A percentile compares a stretch with the other conserved stretches of the same genome.
Conservation (phyloP, 2,113 vertebrate genomes). For the Anarrhichthys ocellatus region DNA sequence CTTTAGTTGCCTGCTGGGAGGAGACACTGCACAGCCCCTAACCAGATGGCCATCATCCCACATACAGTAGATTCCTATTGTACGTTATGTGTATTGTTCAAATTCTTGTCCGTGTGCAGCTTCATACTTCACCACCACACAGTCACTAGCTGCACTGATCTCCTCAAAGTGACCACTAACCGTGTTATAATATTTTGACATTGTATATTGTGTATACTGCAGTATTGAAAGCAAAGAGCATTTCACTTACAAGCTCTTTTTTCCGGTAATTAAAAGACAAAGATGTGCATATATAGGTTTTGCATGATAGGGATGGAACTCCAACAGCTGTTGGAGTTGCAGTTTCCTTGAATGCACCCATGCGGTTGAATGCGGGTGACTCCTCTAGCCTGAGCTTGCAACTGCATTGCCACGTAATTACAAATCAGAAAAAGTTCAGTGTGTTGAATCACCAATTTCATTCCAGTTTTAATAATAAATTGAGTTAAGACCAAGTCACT, state of each 20-base stretch:
- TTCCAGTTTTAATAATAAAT: neutral
- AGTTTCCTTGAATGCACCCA: neutral
- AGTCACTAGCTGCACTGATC: slow-evolving; percentile 9
- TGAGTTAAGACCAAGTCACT: neutral
- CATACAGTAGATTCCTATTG: slow-evolving; percentile 70
- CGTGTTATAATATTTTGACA: neutral
- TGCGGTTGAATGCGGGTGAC: neutral
- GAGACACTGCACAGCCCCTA: slow-evolving; percentile 74
- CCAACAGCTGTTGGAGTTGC: neutral
- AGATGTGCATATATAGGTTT: neutral
- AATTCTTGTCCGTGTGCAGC: slow-evolving; percentile 26
- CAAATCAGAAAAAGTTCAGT: neutral
- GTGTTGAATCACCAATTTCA: neutral
- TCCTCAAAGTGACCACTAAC: slow-evolving; percentile 11
- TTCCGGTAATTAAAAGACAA: neutral
- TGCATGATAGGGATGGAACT: neutral
- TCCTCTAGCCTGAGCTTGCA: neutral
- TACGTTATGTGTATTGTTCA: slow-evolving; percentile 52
- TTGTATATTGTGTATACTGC: neutral
- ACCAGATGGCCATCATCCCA: slow-evolving; percentile 78
- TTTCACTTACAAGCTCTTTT: neutral
- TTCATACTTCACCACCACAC: neutral
- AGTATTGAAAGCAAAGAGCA: neutral
- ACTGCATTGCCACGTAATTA: neutral
- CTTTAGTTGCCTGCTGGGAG: slow-evolving; percentile 79